Evolutionary conservation across 2,888 invertebrate species (phyloP), one percentile per base, ranked within the genome.

Genomic region (Disparrhopalites patrizii): DNA sequence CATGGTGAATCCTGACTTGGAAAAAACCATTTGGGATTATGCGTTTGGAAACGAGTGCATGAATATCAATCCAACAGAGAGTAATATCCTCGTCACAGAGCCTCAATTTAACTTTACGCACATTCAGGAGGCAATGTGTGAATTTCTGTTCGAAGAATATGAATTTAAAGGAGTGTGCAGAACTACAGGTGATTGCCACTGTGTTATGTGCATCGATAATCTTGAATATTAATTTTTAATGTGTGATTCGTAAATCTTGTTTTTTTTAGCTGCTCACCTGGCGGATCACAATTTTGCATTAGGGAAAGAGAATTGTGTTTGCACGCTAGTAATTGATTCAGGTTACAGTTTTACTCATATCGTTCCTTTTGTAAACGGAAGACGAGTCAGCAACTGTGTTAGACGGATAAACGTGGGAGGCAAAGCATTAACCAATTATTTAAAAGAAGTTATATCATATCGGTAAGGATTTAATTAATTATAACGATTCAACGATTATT

Each of bases 71-170:
- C 84, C 91, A 60, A 85, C 85, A 69, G 90, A 93, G 60, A 87
- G 87, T 1, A 87, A 89, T 3, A 79, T 96, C 0, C 85, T 98
- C 3, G 82, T 98, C 33, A 98, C 98, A 0, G 98, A 99, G 77
- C 97, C 99, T 0, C 84, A 91, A 73, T 92, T 93, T 77, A 96
- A 98, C 79, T 97, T 98, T 78, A 83, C 86, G 0, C 90, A 92
- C 0, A 87, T 94, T 62, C 93, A 96, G 80, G 96, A 98, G 80
- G 91, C 90, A 0, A 89, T 93, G 82, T 89, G 91, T 47, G 98
- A 99, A 80, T 91, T 99, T 73, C 89, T 99, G 75, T 99, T 98
- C 80, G 99, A 99, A 79, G 96, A 98, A 78, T 99, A 93, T 77
- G 93, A 93, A 76, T 92, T 95, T 76, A 87, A 88, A 63, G 86